Base-by-base conservation (phyloP, 2,888 invertebrate species). In the Leptopilina drosophilae region DNA sequence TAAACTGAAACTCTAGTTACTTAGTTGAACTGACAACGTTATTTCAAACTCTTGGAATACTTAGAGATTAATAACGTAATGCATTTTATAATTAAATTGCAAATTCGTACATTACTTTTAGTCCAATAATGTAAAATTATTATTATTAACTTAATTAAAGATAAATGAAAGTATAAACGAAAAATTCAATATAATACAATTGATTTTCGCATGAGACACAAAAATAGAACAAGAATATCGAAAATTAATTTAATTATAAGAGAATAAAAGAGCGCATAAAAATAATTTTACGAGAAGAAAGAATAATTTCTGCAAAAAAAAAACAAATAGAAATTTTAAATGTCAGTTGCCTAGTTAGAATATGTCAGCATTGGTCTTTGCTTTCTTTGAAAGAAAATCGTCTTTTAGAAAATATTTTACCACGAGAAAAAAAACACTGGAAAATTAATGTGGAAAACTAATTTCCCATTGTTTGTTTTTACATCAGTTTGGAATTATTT, bases 231-330 rank as follows among this genome's bases (percentile, higher is more conserved):
- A 42, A 42, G 7, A 42, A 42, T 5, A 42, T 6, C 33, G 8
- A 42, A 42, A 42, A 42, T 42, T 42, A 1, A 42, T 42, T 42
- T 0, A 42, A 20, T 20, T 42, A 8, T 42, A 0, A 1, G 7
- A 8, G 7, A 4, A 49, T 49, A 49, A 49, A 73, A 73, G 26
- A 73, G 73, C 73, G 56, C 56, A 73, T 53, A 49, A 73, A 73
- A 49, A 49, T 49, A 11, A 33, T 33, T 33, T 5, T 3, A 33
- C 33, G 33, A 33, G 33, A 33, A 33, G 33, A 33, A 33, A 33
- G 33, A 33, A 33, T 33, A 3, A 49, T 49, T 49, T 49, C 49
- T 11, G 12, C 8, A 1, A 42, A 42, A 2, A 5, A 42, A n/a
- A 62, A 62, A 62, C 15, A 62, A n/a, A 15, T 15, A 15, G 20